A percentile compares a stretch with the other conserved stretches of the same genome.
These are phyloP conservation scores for Ellobium chinense DNA, from an alignment of 2,888 invertebrate genomes.

Conservation along the genomic window DNA sequence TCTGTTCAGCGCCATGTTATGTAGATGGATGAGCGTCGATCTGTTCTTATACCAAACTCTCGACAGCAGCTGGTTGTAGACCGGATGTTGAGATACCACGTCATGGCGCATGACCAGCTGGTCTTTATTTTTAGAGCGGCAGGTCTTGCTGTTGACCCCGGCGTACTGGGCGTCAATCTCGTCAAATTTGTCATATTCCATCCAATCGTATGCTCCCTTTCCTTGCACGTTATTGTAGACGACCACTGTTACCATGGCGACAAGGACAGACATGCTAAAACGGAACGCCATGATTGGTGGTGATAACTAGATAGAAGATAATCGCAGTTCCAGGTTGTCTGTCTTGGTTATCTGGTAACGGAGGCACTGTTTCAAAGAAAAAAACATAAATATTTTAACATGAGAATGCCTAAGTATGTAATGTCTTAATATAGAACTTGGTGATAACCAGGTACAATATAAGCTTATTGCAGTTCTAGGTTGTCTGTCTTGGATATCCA, in stretches of 20 bases:
- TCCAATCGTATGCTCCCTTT: constrained; percentile 83
- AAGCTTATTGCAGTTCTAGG: too few species aligned
- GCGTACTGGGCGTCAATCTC: constrained; percentile 90
- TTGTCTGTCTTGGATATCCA: too few species aligned
- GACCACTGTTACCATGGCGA: not conserved
- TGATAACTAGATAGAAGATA: too few species aligned
- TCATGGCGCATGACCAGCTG: constrained; percentile 88
- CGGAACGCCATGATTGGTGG: too few species aligned
- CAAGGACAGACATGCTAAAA: not conserved
- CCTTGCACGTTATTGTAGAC: not conserved
- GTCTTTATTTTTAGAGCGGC: constrained; percentile 20
- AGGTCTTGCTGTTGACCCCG: constrained; percentile 88
- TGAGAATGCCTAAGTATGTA: too few species aligned
- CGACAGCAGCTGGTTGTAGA: constrained; percentile 81
- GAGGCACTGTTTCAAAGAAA: too few species aligned
- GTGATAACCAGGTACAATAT: too few species aligned
- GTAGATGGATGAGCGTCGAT: constrained; percentile 94
- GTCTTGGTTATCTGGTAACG: too few species aligned
- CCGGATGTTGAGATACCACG: constrained; percentile 81
- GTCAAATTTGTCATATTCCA: constrained; percentile 92
- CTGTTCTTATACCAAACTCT: constrained; percentile 89
- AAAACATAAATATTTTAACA: too few species aligned
- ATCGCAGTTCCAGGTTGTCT: too few species aligned
- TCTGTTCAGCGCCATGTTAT: constrained; percentile 95
- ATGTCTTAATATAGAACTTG: too few species aligned